These are phyloP conservation scores for Tinamus guttatus DNA, from an alignment of 2,113 vertebrate genomes.

Conservation along the genomic window DNA sequence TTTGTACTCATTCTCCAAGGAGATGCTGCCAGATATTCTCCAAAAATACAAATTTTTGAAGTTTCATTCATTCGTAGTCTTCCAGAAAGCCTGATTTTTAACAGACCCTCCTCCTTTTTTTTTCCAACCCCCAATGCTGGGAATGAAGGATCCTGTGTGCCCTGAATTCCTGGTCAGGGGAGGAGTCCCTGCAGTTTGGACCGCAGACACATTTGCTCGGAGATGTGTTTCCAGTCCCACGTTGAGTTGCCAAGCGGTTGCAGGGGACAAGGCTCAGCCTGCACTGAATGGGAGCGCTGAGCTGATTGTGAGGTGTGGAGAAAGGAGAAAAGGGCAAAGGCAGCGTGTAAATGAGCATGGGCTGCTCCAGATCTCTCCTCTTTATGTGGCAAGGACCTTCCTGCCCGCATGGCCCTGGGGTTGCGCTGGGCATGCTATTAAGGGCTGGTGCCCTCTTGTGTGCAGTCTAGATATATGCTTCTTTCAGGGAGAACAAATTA, in stretches of 20 bases:
- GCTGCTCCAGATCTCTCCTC: background rate
- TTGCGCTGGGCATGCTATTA: background rate
- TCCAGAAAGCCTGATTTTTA: background rate
- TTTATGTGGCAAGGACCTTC: background rate
- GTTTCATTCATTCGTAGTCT: background rate
- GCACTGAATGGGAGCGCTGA: background rate
- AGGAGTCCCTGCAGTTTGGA: background rate
- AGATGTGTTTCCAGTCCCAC: background rate
- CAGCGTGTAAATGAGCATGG: background rate
- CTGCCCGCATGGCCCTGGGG: background rate
- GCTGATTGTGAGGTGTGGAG: background rate
- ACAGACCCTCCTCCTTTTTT: background rate
- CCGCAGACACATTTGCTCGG: background rate
- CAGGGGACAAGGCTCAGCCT: background rate
- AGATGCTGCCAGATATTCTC: background rate
- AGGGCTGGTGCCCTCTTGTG: slow-evolving; percentile 47
- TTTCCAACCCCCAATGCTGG: background rate
- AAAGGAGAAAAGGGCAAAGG: background rate
- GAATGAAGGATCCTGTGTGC: background rate
- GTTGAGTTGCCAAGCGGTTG: accelerated
- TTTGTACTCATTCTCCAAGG: background rate
- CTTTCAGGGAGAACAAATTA: background rate
- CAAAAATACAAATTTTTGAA: background rate
- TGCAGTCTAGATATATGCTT: background rate
- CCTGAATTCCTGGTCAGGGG: background rate